Conservation (phyloP, 2,888 invertebrate genomes). For the Fragum fragum region DNA sequence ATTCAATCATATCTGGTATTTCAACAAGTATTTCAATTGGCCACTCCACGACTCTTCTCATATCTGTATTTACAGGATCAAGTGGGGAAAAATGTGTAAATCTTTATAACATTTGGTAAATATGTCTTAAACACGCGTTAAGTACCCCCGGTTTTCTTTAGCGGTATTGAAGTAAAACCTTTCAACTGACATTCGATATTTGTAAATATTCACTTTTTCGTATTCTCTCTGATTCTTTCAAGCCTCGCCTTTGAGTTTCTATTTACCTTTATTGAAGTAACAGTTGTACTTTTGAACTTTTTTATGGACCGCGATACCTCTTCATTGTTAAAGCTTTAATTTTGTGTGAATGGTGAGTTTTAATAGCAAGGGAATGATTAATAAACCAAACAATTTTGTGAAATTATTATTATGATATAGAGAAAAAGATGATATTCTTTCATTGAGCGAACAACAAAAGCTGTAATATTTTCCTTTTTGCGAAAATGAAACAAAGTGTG, state of each 20-base stretch:
- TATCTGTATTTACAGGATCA: slow-evolving; percentile 39
- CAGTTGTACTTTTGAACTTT: neutral
- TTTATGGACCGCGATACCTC: neutral
- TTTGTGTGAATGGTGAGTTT: neutral
- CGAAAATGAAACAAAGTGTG: too few species aligned
- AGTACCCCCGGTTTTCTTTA: slow-evolving; percentile 21
- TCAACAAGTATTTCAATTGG: slow-evolving; percentile 30
- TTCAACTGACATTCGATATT: slow-evolving; percentile 36
- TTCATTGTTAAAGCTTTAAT: neutral
- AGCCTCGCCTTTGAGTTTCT: slow-evolving; percentile 11
- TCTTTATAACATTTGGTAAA: slow-evolving; percentile 51
- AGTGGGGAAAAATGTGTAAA: slow-evolving; percentile 30
- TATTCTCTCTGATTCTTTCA: slow-evolving; percentile 7
- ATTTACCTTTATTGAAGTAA: slow-evolving; percentile 3
- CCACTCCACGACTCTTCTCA: slow-evolving; percentile 7
- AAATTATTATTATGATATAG: neutral
- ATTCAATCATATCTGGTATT: slow-evolving; percentile 24
- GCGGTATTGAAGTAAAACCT: neutral
- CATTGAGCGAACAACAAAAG: too few species aligned
- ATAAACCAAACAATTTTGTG: neutral
- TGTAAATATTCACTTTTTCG: slow-evolving; percentile 34
- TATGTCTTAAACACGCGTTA: slow-evolving; percentile 40
- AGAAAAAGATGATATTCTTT: too few species aligned
- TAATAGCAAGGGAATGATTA: neutral
- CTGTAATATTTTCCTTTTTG: too few species aligned